phyloP scores from a whole-genome alignment of 2,888 invertebrate genomes.

The Syrphus vitripennis region DNA sequence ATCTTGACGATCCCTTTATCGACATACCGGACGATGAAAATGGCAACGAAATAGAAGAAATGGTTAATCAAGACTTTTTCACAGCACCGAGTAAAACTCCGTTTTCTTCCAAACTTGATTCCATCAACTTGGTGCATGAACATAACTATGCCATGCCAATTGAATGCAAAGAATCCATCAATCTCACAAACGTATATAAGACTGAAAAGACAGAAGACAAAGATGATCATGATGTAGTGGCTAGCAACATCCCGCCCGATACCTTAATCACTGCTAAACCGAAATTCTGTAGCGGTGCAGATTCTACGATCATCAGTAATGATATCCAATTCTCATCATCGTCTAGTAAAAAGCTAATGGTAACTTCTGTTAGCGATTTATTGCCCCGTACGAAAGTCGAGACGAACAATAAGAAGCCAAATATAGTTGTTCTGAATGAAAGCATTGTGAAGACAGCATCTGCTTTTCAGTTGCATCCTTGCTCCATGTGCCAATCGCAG shows the following conservation, averaged over 20 bases:
- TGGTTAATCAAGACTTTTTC: constrained; percentile 31
- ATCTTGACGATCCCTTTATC: constrained; percentile 80
- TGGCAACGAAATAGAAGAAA: constrained; percentile 45
- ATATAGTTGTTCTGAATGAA: constrained; percentile 80
- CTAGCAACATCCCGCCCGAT: constrained; percentile 27
- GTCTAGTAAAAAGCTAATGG: constrained; percentile 69
- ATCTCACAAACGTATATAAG: constrained; percentile 76
- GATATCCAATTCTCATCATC: constrained; percentile 51
- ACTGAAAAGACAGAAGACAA: constrained; percentile 77
- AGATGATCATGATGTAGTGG: constrained; percentile 69
- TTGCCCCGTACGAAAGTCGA: constrained; percentile 36
- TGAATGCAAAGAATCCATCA: constrained; percentile 77
- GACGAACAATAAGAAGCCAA: constrained; percentile 74
- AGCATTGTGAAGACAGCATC: constrained; percentile 79
- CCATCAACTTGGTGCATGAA: constrained; percentile 75
- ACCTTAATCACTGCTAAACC: constrained; percentile 54
- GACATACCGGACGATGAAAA: constrained; percentile 79
- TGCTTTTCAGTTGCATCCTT: constrained; percentile 77
- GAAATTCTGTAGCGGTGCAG: constrained; percentile 1
- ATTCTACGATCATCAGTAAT: constrained; percentile 28
- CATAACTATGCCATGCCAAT: constrained; percentile 78
- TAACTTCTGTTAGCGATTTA: constrained; percentile 68
- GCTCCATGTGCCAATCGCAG: constrained; percentile 77
- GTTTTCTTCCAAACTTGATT: background rate
- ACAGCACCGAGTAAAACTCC: background rate